Base-by-base conservation (phyloP, 1,140 invertebrate genomes). In the Heliconius eleuchia region DNA sequence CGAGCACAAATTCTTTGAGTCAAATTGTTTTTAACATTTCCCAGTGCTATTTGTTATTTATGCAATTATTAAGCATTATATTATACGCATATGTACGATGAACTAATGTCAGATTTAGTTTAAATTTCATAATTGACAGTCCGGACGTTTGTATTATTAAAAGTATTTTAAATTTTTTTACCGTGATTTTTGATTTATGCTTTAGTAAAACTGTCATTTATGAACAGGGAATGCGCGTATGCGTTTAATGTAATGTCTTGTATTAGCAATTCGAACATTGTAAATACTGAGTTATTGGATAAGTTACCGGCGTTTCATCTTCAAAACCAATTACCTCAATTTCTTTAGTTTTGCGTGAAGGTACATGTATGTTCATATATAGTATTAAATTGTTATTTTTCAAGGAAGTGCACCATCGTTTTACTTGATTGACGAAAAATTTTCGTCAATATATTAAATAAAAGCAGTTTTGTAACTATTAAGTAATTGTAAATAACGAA, bases 281-380 rank as follows among this genome's bases (percentile, higher is more conserved):
- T 94, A 92, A 88, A 91, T 92, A 92, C 86, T 85, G 86, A 91
- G 89, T 91, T 85, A 91, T 90, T 90, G 87, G 89, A 90, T 92
- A 87, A 94, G 91, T 94, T 92, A 91, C 89, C 91, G 89, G 86
- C 86, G 85, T 90, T 88, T 66, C 19, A 86, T 92, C 85, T 93
- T 92, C 90, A 86, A 87, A 93, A 94, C 91, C 92, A 88, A 91
- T 93, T 94, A 94, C 92, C 92, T 94, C 92, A 93, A 91, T 90
- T 89, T 94, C 91, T 91, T 91, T 92, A 91, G 89, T 87, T 84
- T 91, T 87, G 79, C 83, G 86, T 90, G 86, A 81, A 85, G 89
- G 87, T 90, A 84, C 87, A 86, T 87, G 85, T 87, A 86, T 86
- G 85, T 87, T 89, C 86, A 91, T 87, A 83, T 82, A 71, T 94